Percentiles rank a stretch among this genome's conserved stretches.
These are phyloP conservation scores for Cygnus buccinator DNA, from an alignment of 2,113 vertebrate species.

Conservation along the genomic window DNA sequence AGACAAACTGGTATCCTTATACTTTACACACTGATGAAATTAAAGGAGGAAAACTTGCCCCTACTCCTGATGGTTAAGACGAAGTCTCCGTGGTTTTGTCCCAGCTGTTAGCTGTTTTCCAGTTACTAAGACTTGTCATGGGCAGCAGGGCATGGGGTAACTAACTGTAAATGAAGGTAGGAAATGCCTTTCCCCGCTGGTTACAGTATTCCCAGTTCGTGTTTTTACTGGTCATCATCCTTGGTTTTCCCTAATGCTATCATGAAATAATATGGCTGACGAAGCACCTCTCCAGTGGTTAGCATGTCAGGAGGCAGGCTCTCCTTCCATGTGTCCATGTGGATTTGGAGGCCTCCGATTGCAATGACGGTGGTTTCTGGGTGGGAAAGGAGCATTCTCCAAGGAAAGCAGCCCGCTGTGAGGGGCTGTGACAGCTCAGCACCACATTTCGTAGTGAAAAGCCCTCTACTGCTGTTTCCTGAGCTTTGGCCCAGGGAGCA, in stretches of 20 bases:
- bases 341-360: neutral
- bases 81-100: fast-evolving
- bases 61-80: neutral
- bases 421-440: neutral
- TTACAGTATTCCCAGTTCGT: too few relatives aligned
- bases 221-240: too few relatives aligned
- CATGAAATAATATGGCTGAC: neutral
- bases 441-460: fast-evolving
- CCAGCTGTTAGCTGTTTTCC: neutral
- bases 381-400: neutral
- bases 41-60: neutral
- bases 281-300: neutral
- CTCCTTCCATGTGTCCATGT: neutral
- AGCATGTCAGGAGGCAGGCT: fast-evolving
- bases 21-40: neutral
- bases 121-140: neutral
- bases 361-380: fast-evolving
- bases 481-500: neutral
- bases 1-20: neutral
- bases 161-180: too few relatives aligned
- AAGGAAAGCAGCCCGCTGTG: neutral
- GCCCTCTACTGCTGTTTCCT: fast-evolving
- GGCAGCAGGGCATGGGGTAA: neutral
- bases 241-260: too few relatives aligned
- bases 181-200: too few relatives aligned